Evolutionary conservation across 2,797 vertebrate genomes (phyloP).

Genomic region (Oreortyx pictus): DNA sequence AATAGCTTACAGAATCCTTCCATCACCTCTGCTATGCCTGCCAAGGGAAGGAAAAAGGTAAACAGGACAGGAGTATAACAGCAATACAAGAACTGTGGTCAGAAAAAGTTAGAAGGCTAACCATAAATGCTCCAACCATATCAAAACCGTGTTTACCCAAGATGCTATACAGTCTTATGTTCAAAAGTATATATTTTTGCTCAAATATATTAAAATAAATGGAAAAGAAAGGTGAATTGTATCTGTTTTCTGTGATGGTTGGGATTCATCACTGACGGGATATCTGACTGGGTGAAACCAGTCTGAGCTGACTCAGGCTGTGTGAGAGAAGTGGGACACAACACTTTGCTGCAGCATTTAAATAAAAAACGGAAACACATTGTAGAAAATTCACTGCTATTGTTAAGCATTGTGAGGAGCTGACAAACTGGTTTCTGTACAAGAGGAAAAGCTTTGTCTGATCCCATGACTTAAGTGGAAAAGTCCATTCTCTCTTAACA

Average conservation of each 20-base stretch:
- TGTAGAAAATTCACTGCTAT: neutral
- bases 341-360: too few species aligned
- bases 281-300: neutral
- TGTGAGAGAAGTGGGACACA: neutral
- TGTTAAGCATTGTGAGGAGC: neutral
- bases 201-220: neutral
- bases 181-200: neutral
- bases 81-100: neutral
- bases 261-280: neutral
- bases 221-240: neutral
- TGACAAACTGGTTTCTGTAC: neutral
- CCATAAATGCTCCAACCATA: rapidly evolving
- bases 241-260: neutral
- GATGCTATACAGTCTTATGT: neutral
- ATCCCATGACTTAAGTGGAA: neutral
- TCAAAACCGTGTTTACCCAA: neutral
- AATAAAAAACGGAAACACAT: neutral
- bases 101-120: neutral
- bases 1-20: neutral
- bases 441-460: neutral
- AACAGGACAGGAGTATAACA: neutral
- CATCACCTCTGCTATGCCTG: neutral
- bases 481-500: neutral
- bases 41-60: neutral
- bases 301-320: neutral